phyloP scores from a whole-genome alignment of 2,888 invertebrate species.

The Pegoplata infirma region DNA sequence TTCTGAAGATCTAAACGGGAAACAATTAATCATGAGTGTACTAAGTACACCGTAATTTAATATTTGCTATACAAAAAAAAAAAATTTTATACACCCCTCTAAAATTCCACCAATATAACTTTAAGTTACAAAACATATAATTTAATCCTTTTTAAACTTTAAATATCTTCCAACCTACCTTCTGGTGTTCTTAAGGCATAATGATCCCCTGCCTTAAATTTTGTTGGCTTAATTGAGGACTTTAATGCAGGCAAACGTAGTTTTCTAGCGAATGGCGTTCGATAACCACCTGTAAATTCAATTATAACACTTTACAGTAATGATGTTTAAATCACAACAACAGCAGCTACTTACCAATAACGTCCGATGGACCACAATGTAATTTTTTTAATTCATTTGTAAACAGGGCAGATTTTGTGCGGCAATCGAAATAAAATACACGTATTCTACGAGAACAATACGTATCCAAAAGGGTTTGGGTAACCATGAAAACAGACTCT shows the following conservation, averaged over 20 bases:
- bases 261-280: slow-evolving; percentile 68
- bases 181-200: slow-evolving; percentile 73
- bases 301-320: background rate
- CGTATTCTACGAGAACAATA: slow-evolving; percentile 73
- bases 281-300: slow-evolving; percentile 66
- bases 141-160: too few species aligned
- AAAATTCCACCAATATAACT: too few species aligned
- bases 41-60: too few species aligned
- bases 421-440: slow-evolving; percentile 72
- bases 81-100: too few species aligned
- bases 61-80: too few species aligned
- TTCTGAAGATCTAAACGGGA: too few species aligned
- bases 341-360: slow-evolving; percentile 68
- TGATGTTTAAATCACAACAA: background rate
- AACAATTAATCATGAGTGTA: too few species aligned
- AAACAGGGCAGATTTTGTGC: slow-evolving; percentile 72
- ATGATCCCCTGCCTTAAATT: slow-evolving; percentile 74
- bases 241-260: slow-evolving; percentile 68
- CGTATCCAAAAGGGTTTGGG: slow-evolving; percentile 71
- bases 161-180: too few species aligned
- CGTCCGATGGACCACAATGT: slow-evolving; percentile 72
- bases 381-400: slow-evolving; percentile 71
- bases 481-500: slow-evolving; percentile 72
- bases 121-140: too few species aligned
- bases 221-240: slow-evolving; percentile 58